These are phyloP conservation scores for Parnassius smintheus DNA, from an alignment of 2,888 invertebrate genomes.

Conservation along the genomic window DNA sequence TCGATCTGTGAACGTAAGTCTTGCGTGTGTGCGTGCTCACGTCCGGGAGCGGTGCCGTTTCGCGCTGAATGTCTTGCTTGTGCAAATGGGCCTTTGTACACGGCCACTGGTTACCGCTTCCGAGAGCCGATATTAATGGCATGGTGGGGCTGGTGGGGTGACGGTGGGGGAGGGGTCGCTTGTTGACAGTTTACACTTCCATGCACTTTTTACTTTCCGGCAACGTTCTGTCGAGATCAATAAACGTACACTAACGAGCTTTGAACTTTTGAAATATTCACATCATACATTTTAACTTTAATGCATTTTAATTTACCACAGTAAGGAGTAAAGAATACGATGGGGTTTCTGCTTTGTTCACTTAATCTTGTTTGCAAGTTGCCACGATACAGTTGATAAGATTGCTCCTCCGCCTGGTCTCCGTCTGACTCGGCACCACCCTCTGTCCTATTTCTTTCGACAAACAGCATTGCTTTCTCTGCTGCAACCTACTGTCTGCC, in stretches of 20 bases:
- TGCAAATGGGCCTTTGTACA: constrained; percentile 4
- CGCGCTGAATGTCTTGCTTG: background rate
- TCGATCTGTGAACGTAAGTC: background rate
- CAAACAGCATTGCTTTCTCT: too few species aligned
- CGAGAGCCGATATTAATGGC: background rate
- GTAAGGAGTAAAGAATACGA: too few species aligned
- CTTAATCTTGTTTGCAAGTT: too few species aligned
- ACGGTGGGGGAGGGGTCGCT: background rate
- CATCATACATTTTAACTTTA: too few species aligned
- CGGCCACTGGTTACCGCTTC: background rate
- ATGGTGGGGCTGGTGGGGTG: background rate
- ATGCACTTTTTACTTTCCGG: background rate
- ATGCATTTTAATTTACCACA: too few species aligned
- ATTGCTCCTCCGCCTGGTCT: too few species aligned
- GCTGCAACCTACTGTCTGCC: too few species aligned
- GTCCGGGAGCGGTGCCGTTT: background rate
- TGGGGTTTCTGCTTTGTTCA: too few species aligned
- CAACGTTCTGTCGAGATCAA: background rate
- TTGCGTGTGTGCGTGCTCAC: background rate
- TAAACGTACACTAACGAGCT: background rate
- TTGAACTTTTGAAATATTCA: background rate
- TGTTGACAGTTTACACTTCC: constrained; percentile 9
- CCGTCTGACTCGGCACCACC: too few species aligned
- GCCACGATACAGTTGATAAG: too few species aligned
- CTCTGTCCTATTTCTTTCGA: too few species aligned